Base-by-base conservation (phyloP, 2,113 vertebrate species). In the Sander lucioperca region DNA sequence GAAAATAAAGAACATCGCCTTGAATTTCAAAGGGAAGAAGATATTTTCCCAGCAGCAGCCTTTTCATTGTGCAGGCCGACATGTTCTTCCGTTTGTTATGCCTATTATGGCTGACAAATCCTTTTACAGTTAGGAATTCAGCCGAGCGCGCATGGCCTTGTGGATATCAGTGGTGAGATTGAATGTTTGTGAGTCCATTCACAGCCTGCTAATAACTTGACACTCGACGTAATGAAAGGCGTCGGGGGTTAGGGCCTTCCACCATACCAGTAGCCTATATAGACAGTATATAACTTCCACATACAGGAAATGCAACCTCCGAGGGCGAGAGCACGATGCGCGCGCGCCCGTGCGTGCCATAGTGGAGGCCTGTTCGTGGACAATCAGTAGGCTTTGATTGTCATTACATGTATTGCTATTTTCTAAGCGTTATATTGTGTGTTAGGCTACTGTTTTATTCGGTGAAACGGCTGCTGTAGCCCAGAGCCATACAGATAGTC, bases 151-250 rank as follows among this genome's bases (percentile, higher is more conserved):
- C 14, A 1, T 23, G 83, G 27, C 77, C 86, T 77, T 84, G 88
- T 43, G 47, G 11, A 36, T 50, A 3, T 77, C 63, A 50, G 57
- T n/a, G 21, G 47, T 64, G 68, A 69, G 69, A 72, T 4, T 75
- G 77, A 45, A 71, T 72, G 77, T 67, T 53, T 74, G 66, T 16
- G 21, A 51, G 59, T 62, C 50, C 79, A 77, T 87, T 82, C 72
- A 77, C 63, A 53, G 80, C 66, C 70, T 14, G 45, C 47, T 69
- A 84, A 90, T 82, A 77, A 79, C 33, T 76, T 84, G 88, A 84
- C 86, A 82, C 56, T 63, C 48, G 11, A 43, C 4, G 25, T 30
- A 58, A 81, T 71, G 59, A 78, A 79, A 21, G 6, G 6, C 45
- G 25, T 27, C 0, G 14, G 72, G 72, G 87, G 70, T 87, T 79